These are phyloP conservation scores for Hylaeus volcanicus DNA, from an alignment of 1,140 invertebrate genomes.

Conservation along the genomic window DNA sequence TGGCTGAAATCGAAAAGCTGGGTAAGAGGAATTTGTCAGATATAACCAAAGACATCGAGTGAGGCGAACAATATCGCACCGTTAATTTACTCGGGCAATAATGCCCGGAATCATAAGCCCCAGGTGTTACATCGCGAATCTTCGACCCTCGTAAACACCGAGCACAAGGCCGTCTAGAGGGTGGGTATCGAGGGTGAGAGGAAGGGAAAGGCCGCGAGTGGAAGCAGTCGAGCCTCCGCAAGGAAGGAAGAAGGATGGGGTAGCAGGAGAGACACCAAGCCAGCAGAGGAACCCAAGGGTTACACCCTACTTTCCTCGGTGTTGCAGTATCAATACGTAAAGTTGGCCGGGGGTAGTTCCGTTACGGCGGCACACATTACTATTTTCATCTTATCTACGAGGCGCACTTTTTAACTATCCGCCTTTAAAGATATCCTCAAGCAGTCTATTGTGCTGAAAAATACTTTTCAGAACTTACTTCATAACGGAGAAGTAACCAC, in stretches of 20 bases:
- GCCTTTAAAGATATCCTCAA: background rate
- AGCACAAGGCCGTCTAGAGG: constrained; percentile 30
- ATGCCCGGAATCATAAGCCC: constrained; percentile 71
- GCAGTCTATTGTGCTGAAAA: background rate
- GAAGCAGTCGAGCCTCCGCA: background rate
- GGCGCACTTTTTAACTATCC: constrained; percentile 18
- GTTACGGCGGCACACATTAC: constrained; percentile 29
- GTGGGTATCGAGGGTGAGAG: background rate
- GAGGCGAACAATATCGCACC: constrained; percentile 52
- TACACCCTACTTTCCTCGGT: constrained; percentile 57
- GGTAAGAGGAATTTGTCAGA: constrained; percentile 29
- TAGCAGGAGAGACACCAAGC: constrained; percentile 10
- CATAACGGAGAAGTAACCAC: background rate
- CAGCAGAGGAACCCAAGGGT: constrained; percentile 34
- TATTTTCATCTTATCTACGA: constrained; percentile 30
- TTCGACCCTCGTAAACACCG: constrained; percentile 71
- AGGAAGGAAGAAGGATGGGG: background rate
- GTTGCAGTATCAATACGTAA: constrained; percentile 65
- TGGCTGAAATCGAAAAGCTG: constrained; percentile 6
- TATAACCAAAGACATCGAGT: constrained; percentile 16
- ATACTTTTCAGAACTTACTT: background rate
- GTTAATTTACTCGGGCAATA: constrained; percentile 73
- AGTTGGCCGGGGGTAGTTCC: constrained; percentile 47
- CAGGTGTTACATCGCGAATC: constrained; percentile 72
- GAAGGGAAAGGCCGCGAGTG: background rate